Evolutionary conservation across 2,797 vertebrate species (phyloP), one percentile per base, ranked within the genome.

Genomic region (Lithobates pipiens): DNA sequence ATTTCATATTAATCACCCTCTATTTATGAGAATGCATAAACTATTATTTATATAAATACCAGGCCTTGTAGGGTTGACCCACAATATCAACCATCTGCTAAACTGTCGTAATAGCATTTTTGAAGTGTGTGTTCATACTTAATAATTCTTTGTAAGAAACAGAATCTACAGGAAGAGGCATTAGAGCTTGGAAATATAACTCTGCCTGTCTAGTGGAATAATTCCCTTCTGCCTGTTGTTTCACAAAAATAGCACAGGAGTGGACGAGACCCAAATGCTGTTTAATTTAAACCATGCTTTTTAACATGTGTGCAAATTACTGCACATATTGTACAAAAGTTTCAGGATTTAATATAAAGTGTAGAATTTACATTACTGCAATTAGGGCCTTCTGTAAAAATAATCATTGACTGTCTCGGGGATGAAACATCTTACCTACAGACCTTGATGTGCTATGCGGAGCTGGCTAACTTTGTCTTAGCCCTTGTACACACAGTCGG

Each of bases 41-140:
- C 92, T 93, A 93, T 94, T 95, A 95, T 95, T 94, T 95, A 95
- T 94, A 92, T 94, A 95, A 95, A 95, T 93, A 93, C 89, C 91
- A 91, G 91, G 92, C 92, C 90, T 89, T 90, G 90, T 88, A 91
- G 88, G 85, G 85, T 82, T 89, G 85, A 92, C 91, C 91, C 88
- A 83, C 89, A 89, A 90, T 90, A 91, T 90, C 89, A 91, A 88
- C 92, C 93, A 91, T 93, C 91, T 93, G 94, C 91, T 87, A 88
- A 92, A 90, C 84, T 91, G 90, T 89, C 89, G 92, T 93, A 92
- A 90, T 89, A 91, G 88, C 93, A 94, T 95, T 94, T 94, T 93
- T 92, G 89, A 91, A 88, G 88, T 89, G 75, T 89, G 54, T 76
- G 88, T 89, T 92, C 92, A 92, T 91, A 76, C 90, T 90, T 91